Conservation (phyloP, 2,888 invertebrate species). For the Perdita meconis region DNA sequence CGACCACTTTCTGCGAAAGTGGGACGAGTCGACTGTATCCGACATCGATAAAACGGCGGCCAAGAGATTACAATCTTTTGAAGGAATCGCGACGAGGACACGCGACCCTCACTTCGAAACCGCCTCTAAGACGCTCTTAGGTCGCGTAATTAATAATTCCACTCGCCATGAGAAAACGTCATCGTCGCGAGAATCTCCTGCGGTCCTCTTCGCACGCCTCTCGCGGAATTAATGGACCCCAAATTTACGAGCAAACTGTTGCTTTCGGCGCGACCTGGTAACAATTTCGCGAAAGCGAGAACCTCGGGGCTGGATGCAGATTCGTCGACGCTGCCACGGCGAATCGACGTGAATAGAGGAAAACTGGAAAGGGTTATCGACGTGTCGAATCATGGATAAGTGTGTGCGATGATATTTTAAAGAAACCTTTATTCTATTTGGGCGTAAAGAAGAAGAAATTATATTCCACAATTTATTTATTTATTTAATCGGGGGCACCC, state of each 20-base stretch:
- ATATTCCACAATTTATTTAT: no score
- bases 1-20: conserved; percentile 4
- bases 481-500: no score
- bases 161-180: not conserved
- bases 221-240: conserved; percentile 33
- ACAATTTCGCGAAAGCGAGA: conserved; percentile 16
- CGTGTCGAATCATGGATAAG: no score
- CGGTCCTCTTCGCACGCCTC: conserved; percentile 41
- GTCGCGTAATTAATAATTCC: conserved; percentile 46
- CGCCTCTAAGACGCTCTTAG: not conserved
- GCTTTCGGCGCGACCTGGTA: conserved; percentile 39
- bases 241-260: conserved; percentile 63
- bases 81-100: not conserved
- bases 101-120: no score
- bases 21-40: conserved; percentile 7
- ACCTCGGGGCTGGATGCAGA: not conserved
- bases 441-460: no score
- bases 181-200: not conserved
- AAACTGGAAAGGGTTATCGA: no score
- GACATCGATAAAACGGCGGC: conserved; percentile 3
- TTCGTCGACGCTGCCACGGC: not conserved
- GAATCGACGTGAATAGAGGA: no score
- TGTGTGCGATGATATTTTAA: no score
- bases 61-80: not conserved
- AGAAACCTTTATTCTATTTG: no score